Evolutionary conservation across 2,888 invertebrate genomes (phyloP).

Genomic region (Chrysolina americana): DNA sequence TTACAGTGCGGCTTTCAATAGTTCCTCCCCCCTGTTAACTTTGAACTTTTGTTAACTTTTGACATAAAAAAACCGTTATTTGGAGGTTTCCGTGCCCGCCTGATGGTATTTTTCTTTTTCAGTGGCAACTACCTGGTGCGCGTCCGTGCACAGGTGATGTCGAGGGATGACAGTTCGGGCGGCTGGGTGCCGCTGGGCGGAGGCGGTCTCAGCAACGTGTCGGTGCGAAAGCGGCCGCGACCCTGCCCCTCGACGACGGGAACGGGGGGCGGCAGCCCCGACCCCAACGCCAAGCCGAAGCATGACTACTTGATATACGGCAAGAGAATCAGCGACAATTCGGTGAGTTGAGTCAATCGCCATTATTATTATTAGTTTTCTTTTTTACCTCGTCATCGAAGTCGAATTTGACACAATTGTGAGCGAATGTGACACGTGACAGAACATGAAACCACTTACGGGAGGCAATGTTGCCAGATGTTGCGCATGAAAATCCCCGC

Average conservation of each 20-base stretch:
- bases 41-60: no score
- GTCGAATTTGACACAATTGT: no score
- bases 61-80: no score
- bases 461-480: no score
- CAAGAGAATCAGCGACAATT: slow-evolving; percentile 91
- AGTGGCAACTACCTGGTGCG: slow-evolving; percentile 94
- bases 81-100: no score
- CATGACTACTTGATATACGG: slow-evolving; percentile 95
- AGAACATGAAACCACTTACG: no score
- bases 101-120: slow-evolving; percentile 66
- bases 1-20: no score
- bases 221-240: slow-evolving; percentile 84
- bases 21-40: no score
- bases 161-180: slow-evolving; percentile 96
- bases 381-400: no score
- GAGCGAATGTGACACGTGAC: no score
- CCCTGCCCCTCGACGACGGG: slow-evolving; percentile 64
- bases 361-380: no score
- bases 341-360: slow-evolving; percentile 78
- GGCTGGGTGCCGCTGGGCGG: slow-evolving; percentile 96
- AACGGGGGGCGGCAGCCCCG: slow-evolving; percentile 64
- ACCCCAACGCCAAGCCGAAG: slow-evolving; percentile 73
- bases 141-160: slow-evolving; percentile 99
- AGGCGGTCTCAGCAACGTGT: slow-evolving; percentile 94
- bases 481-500: no score